A percentile compares a stretch with the other conserved stretches of the same genome.
These are phyloP conservation scores for Pionites leucogaster DNA, from an alignment of 2,113 vertebrate species.

Conservation along the genomic window DNA sequence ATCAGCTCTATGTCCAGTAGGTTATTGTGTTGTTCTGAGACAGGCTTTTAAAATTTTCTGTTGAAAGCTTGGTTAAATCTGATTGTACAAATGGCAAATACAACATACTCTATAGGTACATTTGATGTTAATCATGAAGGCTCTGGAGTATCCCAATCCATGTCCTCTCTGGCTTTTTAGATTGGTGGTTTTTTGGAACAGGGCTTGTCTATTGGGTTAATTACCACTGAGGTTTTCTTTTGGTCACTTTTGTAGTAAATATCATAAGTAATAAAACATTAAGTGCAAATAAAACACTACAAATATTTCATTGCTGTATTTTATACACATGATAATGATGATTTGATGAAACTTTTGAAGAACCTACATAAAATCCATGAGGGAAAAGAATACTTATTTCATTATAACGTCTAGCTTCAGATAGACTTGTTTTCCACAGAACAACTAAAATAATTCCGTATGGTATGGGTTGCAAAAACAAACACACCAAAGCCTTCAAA, in stretches of 20 bases:
- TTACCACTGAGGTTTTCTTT: background rate
- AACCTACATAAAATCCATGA: background rate
- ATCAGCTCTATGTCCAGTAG: conserved; percentile 6
- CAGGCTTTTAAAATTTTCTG: conserved; percentile 34
- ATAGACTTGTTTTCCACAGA: background rate
- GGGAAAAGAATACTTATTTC: background rate
- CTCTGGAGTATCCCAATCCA: background rate
- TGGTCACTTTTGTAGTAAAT: background rate
- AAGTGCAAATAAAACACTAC: background rate
- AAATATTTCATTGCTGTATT: background rate
- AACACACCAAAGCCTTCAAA: conserved; percentile 22
- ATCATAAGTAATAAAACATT: background rate
- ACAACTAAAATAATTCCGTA: background rate
- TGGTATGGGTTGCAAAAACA: conserved; percentile 24
- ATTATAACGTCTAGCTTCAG: background rate
- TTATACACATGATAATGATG: background rate
- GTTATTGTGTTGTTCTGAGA: background rate
- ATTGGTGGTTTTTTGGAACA: background rate
- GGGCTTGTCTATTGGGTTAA: background rate
- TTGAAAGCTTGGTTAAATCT: conserved; percentile 36
- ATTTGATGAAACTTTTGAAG: background rate
- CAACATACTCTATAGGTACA: background rate
- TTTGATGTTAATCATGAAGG: background rate
- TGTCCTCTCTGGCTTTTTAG: background rate
- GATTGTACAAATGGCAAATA: background rate